Base-by-base conservation (phyloP, 2,797 vertebrate species). In the Syndactyla subalaris region DNA sequence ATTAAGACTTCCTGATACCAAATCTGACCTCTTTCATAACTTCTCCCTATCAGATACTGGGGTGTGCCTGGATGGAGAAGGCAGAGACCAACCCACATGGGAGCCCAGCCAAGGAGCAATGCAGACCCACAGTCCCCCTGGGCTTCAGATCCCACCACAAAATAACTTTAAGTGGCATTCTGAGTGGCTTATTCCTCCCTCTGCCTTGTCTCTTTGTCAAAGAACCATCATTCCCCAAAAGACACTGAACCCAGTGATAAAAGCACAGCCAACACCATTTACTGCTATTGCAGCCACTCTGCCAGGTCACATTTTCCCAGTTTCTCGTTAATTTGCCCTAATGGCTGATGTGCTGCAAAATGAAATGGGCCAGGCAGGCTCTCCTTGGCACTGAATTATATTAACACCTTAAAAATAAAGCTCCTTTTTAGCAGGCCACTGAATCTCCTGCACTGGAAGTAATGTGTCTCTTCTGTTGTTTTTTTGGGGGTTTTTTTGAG, bases 381-480 rank as follows among this genome's bases (percentile, higher is more conserved):
- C 26, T 46, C 62, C 10, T 2, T 4, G 7, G 67, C 48, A 67
- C 9, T 14, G 7, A n/a, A 59, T 46, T 43, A 9, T 19, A 51
- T 36, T 36, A 59, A 26, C 22, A 71, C 67, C n/a, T 48, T 5
- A 17, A 65, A 88, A 57, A 68, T 12, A 48, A 45, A 72, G 49
- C 15, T 66, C 38, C 48, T 57, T 36, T 36, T 30, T 77, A 70
- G 27, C 10, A 76, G 24, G 36, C 18, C 20, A 23, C 48, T 61
- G 45, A 29, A 45, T 32, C 20, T 51, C 57, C 39, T 63, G 11
- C 0, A 0, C 43, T 45, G 36, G 34, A 20, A 67, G 15, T 51
- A 29, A 71, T 1, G 0, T 13, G 2, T 49, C 27, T 88, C 48
- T 39, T 49, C 29, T 10, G 5, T 26, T 39, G 8, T 2, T 19